Evolutionary conservation across 2,113 vertebrate species (phyloP).

Genomic region (Arothron firmamentum): DNA sequence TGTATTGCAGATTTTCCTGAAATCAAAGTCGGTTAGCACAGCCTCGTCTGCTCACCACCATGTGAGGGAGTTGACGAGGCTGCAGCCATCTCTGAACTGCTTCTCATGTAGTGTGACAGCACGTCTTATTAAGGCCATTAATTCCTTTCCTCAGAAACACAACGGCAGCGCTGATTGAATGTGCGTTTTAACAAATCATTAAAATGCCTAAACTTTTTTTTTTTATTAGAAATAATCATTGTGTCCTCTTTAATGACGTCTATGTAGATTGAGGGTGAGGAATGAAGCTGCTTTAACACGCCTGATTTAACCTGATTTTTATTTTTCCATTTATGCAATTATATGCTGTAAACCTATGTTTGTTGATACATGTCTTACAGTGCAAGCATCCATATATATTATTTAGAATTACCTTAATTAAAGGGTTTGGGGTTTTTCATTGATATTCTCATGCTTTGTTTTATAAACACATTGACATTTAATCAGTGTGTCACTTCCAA

Average conservation of each 20-base stretch:
- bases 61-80: slow-evolving; percentile 12
- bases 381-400: not conserved
- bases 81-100: slow-evolving; percentile 18
- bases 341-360: slow-evolving; percentile 1
- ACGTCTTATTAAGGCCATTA: slow-evolving; percentile 38
- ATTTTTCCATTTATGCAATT: slow-evolving; percentile 21
- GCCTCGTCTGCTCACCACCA: slow-evolving; percentile 3
- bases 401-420: slow-evolving; percentile 8
- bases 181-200: slow-evolving; percentile 41
- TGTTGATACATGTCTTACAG: not conserved
- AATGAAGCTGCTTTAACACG: slow-evolving; percentile 11
- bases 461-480: too few species aligned
- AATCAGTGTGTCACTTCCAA: too few species aligned
- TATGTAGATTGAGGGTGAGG: too few species aligned
- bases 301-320: slow-evolving; percentile 35
- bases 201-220: slow-evolving; percentile 23
- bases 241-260: too few species aligned
- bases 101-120: slow-evolving; percentile 46
- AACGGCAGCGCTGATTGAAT: slow-evolving; percentile 37
- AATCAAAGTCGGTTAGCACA: not conserved
- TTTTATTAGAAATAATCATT: not conserved
- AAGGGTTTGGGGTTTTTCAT: slow-evolving; percentile 2
- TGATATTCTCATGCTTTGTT: not conserved
- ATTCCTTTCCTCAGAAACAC: slow-evolving; percentile 13
- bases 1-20: not conserved